Percentiles rank a stretch among this genome's conserved stretches.
Conservation (phyloP, 2,113 vertebrate species). For the Podiceps cristatus region DNA sequence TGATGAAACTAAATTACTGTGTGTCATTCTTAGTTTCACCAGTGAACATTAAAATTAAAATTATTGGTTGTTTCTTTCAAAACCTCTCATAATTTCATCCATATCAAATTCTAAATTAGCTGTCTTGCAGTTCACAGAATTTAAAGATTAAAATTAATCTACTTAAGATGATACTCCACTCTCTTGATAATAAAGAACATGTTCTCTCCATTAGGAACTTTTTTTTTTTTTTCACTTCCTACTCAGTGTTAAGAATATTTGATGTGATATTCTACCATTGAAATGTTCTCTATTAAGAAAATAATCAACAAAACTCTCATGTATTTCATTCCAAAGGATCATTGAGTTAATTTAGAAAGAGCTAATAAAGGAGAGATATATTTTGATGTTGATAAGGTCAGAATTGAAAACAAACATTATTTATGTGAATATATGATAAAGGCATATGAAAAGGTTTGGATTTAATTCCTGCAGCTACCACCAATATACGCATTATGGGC, state of each 20-base stretch:
- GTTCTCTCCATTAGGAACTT: neutral
- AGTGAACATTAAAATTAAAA: neutral
- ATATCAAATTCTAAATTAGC: neutral
- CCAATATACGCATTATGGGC: neutral
- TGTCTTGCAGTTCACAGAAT: neutral
- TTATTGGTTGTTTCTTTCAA: neutral
- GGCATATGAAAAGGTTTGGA: neutral
- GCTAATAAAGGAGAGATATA: neutral
- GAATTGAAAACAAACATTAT: slow-evolving; percentile 30
- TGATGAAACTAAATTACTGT: neutral
- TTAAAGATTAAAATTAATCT: neutral
- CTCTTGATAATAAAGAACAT: neutral
- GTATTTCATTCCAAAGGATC: slow-evolving; percentile 1
- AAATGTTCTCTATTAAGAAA: neutral
- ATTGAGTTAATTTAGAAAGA: neutral
- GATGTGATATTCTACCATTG: neutral
- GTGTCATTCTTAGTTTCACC: neutral
- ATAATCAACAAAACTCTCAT: neutral
- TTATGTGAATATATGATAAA: neutral
- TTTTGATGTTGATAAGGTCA: slow-evolving; percentile 10
- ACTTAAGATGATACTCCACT: neutral
- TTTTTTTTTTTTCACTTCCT: neutral
- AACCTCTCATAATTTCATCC: neutral
- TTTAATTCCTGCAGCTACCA: neutral
- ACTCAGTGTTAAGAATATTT: neutral